Evolutionary conservation across 2,888 invertebrate genomes (phyloP), one percentile per base, ranked within the genome.

Genomic region (Melanostoma scalare): DNA sequence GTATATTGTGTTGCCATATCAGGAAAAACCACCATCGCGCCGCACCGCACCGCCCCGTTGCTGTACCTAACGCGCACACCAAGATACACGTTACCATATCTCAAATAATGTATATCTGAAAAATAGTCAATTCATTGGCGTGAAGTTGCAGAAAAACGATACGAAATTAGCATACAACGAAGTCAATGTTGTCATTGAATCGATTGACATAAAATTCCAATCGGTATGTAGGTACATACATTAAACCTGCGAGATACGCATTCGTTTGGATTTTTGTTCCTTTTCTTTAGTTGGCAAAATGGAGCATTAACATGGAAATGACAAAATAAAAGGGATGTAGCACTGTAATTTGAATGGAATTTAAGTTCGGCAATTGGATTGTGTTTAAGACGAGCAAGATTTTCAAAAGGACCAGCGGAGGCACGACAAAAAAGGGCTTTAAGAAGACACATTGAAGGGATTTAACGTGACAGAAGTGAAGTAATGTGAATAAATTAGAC

Each of bases 181-280:
- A 40, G 77, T 67, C 65, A 67, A 56, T 68, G 74, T 74, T 84
- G 77, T 73, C 58, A 69, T 74, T 74, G 78, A 69, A 78, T 84
- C 82, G 78, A 78, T 74, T 84, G 78, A 40, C 82, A 84, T 84
- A 74, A 78, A 84, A 73, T 78, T 74, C 78, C 73, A 84, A 77
- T 84, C 78, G 65, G 40, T 52, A 50, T 65, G 65, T 71, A 84
- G 20, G 20, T 20, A 20, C 20, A 20, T 20, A 20, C 20, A 20
- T 20, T 20, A 20, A 20, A 82, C 78, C 74, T 68, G 65, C 65
- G 73, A 20, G 1, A 63, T 58, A 55, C 10, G 69, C 52, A 55
- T 78, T 84, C 48, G 63, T 77, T 40, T 61, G 9, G 10, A 20
- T 68, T 46, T 55, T 33, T 35, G 30, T 44, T 46, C 20, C 6